Percentiles rank a stretch among this genome's conserved stretches.
Evolutionary conservation across 2,113 vertebrate genomes (phyloP).

Genomic region (Rhodinocichla rosea): DNA sequence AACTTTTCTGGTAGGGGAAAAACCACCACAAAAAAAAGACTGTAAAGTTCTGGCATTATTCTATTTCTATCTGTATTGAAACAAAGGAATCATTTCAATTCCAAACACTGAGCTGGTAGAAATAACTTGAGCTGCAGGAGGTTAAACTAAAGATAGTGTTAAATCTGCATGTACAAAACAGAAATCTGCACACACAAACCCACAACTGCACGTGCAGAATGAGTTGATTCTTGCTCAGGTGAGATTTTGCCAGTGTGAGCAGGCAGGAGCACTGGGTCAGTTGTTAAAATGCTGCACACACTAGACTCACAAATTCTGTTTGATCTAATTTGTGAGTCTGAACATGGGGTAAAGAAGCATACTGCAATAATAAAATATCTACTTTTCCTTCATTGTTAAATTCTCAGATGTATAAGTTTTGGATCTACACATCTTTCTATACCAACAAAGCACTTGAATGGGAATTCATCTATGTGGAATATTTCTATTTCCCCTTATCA

Average conservation of each 20-base stretch:
- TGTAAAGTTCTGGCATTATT: neutral
- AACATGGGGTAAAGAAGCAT: neutral
- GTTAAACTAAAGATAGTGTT: neutral
- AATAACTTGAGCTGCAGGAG: neutral
- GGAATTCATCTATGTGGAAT: neutral
- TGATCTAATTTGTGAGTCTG: neutral
- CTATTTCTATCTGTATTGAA: neutral
- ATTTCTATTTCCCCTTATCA: neutral
- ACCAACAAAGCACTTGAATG: neutral
- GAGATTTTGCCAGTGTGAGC: neutral
- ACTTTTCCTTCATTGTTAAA: neutral
- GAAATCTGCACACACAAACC: neutral
- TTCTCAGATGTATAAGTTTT: neutral
- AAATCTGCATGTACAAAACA: neutral
- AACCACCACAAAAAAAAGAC: neutral
- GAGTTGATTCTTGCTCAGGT: neutral
- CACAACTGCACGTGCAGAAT: neutral
- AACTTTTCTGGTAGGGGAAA: neutral
- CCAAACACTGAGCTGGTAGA: neutral
- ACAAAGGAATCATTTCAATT: neutral
- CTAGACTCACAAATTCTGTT: neutral
- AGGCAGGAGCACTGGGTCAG: neutral
- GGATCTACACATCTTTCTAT: neutral
- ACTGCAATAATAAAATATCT: neutral
- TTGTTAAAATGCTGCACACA: neutral